Evolutionary conservation across 2,797 vertebrate species (phyloP).

Genomic region (Poeciliopsis paucimaculata): DNA sequence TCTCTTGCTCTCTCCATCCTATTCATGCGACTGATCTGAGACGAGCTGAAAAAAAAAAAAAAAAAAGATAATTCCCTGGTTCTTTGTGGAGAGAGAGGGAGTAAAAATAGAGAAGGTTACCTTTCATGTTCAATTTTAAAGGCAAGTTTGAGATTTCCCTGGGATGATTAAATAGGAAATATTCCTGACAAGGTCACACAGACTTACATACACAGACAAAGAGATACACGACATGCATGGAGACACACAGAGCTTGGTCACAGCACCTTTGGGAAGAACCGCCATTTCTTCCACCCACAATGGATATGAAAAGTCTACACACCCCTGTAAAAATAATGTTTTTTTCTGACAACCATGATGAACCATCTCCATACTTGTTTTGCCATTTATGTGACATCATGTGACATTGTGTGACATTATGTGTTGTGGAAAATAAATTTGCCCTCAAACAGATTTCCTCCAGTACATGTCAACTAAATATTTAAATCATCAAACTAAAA

Average conservation of each 20-base stretch:
- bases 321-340: not conserved
- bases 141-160: slow-evolving; percentile 76
- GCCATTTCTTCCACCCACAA: slow-evolving; percentile 34
- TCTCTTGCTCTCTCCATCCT: slow-evolving; percentile 51
- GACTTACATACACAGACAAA: slow-evolving; percentile 41
- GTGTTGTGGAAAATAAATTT: not conserved
- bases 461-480: not conserved
- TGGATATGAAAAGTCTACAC: slow-evolving; percentile 5
- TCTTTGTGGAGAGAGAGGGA: slow-evolving; percentile 60
- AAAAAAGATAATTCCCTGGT: slow-evolving; percentile 69
- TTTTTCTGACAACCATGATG: slow-evolving; percentile 2
- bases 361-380: not conserved
- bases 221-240: slow-evolving; percentile 19
- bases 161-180: slow-evolving; percentile 76
- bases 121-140: slow-evolving; percentile 80
- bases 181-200: slow-evolving; percentile 71
- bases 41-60: slow-evolving; percentile 29
- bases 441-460: not conserved
- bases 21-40: slow-evolving; percentile 57
- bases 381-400: not conserved
- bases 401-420: not conserved
- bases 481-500: slow-evolving; percentile 3
- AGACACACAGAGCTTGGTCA: slow-evolving; percentile 34
- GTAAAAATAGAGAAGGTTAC: slow-evolving; percentile 79
- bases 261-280: slow-evolving; percentile 49